Evolutionary conservation across 2,888 invertebrate genomes (phyloP), one percentile per base, ranked within the genome.

Genomic region (Agapostemon virescens): DNA sequence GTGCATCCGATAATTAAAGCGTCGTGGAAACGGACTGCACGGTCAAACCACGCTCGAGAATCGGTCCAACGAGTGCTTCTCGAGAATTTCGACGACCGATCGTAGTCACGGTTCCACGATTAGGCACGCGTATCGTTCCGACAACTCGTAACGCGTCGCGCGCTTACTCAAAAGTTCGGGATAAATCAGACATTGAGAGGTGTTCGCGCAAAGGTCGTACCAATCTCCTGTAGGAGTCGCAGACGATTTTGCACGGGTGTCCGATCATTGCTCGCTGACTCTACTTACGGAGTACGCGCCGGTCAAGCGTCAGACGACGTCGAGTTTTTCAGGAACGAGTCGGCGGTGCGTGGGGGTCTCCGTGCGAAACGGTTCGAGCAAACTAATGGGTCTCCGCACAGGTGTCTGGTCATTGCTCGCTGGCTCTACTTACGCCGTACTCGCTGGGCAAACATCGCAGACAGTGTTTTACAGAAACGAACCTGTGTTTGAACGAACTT

Each of bases 1-100:
- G 42, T 20, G 71, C 58, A 52, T 67, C 38, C 38, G 55, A 70
- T 68, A 81, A 80, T 81, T 74, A 63, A 74, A 80, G 61, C 74
- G 80, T 70, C 74, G 36, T 63, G 69, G 61, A 66, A 81, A 70
- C 52, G 64, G 55, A 42, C 23, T 52, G 33, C 40, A 74, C 20
- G 63, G 52, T 74, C 23, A 42, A 55, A 40, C 26, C 66, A 66
- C 67, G 76, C 40, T 30, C 55, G 45, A 36, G 74, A 20, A 63
- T 76, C 76, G 81, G 81, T 71, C 68, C 63, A 45, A 61, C 67
- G 70, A 64, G 68, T 68, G 36, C 11, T 38, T 64, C 69, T 52
- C 55, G 52, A 49, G 36, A 67, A 81, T 81, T 2, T 38, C 38
- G n/a, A n/a, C n/a, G n/a, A n/a, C n/a, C n/a, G n/a, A n/a, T n/a